phyloP scores from a whole-genome alignment of 2,113 vertebrate genomes.

The Hydropotes inermis region DNA sequence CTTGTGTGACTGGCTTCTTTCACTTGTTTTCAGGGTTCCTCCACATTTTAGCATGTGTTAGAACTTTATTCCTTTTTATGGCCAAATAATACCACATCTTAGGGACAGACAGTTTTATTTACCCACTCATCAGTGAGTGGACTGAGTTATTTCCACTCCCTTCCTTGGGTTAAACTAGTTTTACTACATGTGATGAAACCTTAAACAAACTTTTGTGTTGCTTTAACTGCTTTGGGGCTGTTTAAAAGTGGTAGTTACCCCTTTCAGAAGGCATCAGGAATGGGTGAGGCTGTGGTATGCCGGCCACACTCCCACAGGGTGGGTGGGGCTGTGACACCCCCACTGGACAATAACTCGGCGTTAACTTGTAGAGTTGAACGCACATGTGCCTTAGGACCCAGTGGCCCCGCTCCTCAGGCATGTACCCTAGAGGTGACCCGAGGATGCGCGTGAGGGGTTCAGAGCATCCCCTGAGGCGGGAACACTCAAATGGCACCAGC shows the following conservation, averaged over 20 bases:
- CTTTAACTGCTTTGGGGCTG: neutral
- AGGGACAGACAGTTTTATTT: neutral
- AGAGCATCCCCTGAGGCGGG: neutral
- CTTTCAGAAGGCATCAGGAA: neutral
- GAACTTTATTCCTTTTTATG: neutral
- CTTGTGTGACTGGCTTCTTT: neutral
- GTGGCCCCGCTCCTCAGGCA: neutral
- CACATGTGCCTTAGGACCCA: rapidly evolving
- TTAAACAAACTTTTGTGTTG: neutral
- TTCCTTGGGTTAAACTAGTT: neutral
- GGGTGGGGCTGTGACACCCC: neutral
- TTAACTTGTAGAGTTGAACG: neutral
- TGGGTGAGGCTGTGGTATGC: neutral
- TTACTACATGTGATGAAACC: neutral
- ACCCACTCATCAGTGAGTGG: neutral
- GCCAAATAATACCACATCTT: rapidly evolving
- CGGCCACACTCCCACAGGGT: rapidly evolving
- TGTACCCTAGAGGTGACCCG: neutral
- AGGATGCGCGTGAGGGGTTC: neutral
- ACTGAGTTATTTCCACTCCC: neutral
- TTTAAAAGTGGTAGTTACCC: neutral
- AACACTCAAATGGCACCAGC: rapidly evolving
- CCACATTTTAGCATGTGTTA: rapidly evolving
- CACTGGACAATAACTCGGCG: neutral
- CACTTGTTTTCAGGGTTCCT: neutral